Base-by-base conservation (phyloP, 2,113 vertebrate genomes). In the Hirundichthys speculiger region DNA sequence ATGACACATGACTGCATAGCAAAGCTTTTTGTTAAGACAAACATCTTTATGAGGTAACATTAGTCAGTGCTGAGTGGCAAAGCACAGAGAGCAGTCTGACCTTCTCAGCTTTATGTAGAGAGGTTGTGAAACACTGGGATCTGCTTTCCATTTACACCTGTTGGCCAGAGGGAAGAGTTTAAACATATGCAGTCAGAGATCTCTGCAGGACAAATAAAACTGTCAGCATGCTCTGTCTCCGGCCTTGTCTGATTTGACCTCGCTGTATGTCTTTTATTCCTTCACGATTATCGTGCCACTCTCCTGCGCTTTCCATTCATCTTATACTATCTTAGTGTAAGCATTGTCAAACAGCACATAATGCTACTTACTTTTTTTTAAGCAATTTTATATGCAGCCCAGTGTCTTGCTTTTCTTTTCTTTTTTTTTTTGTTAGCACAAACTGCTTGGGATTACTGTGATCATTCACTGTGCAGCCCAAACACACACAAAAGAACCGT, bases 61-160 rank as follows among this genome's bases (percentile, higher is more conserved):
- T 4, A 14, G 20, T 66, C 41, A 34, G 30, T 7, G 27, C 27
- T 27, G 27, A 27, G 27, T 3, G 27, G 27, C 3, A 27, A 27
- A 3, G 4, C 8, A 3, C 3, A 27, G 27, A 34, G 30, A 34
- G 3, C 25, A 27, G 25, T 6, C 25, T 6, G 25, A 27, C 30
- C 30, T 34, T 34, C 30, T 34, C 9, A 34, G 11, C 30, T 34
- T n/a, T n/a, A 10, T 34, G 6, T 9, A 34, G 30, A 34, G 30
- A 34, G 11, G 7, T 34, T 34, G 1, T 2, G 30, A 34, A 34
- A 34, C 30, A 34, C 30, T 2, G 5, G 11, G 6, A 34, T 34
- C 30, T 34, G 61, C 11, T 73, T 56, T 43, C 69, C 2, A 9
- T 65, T 61, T 53, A 22, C 68, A 84, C 58, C 70, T 84, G 67